Percentiles rank a stretch among this genome's conserved stretches.
These are phyloP conservation scores for Ornithorhynchus anatinus DNA, from an alignment of 2,113 vertebrate genomes.

Conservation along the genomic window DNA sequence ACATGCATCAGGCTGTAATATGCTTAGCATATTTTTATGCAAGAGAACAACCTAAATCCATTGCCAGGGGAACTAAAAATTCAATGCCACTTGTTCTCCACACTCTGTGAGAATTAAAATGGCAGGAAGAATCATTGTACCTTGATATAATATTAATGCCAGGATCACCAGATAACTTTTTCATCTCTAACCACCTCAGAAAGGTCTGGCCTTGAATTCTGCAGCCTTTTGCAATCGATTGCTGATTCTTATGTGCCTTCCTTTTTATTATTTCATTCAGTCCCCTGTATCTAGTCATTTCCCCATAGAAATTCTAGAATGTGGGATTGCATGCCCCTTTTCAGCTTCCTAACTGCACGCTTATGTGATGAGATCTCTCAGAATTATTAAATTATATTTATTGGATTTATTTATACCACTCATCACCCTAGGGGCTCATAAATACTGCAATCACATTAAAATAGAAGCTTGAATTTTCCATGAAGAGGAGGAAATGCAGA, in stretches of 20 bases:
- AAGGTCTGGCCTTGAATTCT: neutral
- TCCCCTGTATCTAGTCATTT: too few species aligned
- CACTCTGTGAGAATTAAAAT: slow-evolving; percentile 10
- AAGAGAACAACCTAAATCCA: slow-evolving; percentile 4
- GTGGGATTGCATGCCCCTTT: too few species aligned
- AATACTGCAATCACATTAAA: too few species aligned
- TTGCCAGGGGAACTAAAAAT: slow-evolving; percentile 10
- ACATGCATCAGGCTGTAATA: neutral
- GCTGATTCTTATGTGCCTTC: neutral
- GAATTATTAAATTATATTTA: too few species aligned
- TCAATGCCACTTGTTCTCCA: slow-evolving; percentile 18
- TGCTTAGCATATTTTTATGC: slow-evolving; percentile 13
- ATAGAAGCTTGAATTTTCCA: too few species aligned
- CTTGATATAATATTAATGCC: slow-evolving; percentile 3
- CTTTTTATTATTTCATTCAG: neutral
- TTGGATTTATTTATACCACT: too few species aligned
- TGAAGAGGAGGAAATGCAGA: too few species aligned
- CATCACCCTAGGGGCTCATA: too few species aligned
- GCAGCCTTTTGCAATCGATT: neutral
- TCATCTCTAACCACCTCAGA: neutral
- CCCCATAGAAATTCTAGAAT: too few species aligned
- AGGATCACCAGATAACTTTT: slow-evolving; percentile 1
- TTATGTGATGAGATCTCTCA: too few species aligned
- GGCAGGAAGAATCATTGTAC: neutral
- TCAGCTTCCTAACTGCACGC: too few species aligned